Evolutionary conservation across 2,113 vertebrate genomes (phyloP).

Genomic region (Shinisaurus crocodilurus): DNA sequence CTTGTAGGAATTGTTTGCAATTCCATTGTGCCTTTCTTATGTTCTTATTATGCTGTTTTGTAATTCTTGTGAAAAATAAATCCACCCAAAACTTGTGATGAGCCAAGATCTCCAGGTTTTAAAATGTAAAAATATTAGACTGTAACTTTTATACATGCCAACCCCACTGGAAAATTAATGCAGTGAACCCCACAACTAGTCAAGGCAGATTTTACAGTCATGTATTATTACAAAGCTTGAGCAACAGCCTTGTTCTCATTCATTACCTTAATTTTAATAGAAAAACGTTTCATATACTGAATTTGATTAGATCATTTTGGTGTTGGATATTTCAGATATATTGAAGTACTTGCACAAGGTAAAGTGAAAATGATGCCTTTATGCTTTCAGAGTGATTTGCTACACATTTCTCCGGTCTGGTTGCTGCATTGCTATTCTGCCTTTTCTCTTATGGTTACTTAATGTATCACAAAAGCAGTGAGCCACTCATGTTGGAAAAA

Average conservation of each 20-base stretch:
- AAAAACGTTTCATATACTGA: not conserved
- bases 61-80: not conserved
- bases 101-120: not conserved
- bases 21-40: no score
- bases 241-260: not conserved
- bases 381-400: conserved; percentile 27
- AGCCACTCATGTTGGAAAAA: conserved; percentile 25
- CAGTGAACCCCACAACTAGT: not conserved
- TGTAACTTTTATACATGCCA: not conserved
- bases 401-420: conserved; percentile 23
- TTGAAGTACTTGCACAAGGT: not conserved
- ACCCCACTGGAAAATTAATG: not conserved
- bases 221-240: conserved; percentile 5
- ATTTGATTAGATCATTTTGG: not conserved
- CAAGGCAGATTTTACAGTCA: not conserved
- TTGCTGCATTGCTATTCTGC: conserved; percentile 29
- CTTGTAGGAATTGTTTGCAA: no score
- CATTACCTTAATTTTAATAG: conserved; percentile 3
- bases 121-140: not conserved
- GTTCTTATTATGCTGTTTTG: no score
- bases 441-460: conserved; percentile 53
- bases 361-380: not conserved
- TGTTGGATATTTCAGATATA: conserved; percentile 16
- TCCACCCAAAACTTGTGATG: not conserved
- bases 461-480: conserved; percentile 57